A percentile compares a stretch with the other conserved stretches of the same genome.
These are phyloP conservation scores for Triops cancriformis DNA, from an alignment of 1,140 invertebrate species.

Conservation along the genomic window DNA sequence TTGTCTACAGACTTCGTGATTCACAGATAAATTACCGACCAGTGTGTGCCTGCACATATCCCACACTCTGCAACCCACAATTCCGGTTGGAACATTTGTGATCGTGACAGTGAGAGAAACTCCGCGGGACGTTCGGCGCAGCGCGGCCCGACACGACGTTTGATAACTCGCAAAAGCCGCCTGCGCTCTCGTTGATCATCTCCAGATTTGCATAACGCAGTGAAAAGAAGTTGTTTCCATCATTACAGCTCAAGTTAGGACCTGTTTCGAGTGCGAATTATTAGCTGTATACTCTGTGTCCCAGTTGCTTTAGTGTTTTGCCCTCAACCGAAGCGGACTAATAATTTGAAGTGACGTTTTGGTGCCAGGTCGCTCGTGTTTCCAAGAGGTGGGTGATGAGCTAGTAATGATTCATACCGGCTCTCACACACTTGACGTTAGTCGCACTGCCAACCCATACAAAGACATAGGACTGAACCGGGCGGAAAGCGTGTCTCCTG, in stretches of 20 bases:
- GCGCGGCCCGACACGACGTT: not conserved
- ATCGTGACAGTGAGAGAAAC: too few species aligned
- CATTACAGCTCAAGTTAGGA: not conserved
- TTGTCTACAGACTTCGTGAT: too few species aligned
- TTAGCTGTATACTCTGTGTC: too few species aligned
- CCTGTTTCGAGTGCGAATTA: not conserved
- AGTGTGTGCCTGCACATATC: too few species aligned
- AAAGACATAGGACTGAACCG: conserved; percentile 2
- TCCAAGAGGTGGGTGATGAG: not conserved
- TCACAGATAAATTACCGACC: too few species aligned
- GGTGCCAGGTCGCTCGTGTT: too few species aligned
- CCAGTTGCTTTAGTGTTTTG: too few species aligned
- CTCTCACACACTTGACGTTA: not conserved
- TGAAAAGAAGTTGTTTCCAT: not conserved
- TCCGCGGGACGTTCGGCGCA: not conserved
- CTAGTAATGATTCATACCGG: conserved; percentile 7
- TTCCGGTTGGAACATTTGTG: too few species aligned
- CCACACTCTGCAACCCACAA: too few species aligned
- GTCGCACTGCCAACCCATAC: not conserved
- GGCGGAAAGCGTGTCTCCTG: conserved; percentile 18
- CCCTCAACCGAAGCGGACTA: too few species aligned
- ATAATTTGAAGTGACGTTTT: too few species aligned
- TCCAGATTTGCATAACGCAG: not conserved
- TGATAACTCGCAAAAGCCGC: not conserved
- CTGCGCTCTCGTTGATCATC: not conserved